These are phyloP conservation scores for Acridotheres tristis DNA, from an alignment of 2,797 vertebrate species.

Conservation along the genomic window DNA sequence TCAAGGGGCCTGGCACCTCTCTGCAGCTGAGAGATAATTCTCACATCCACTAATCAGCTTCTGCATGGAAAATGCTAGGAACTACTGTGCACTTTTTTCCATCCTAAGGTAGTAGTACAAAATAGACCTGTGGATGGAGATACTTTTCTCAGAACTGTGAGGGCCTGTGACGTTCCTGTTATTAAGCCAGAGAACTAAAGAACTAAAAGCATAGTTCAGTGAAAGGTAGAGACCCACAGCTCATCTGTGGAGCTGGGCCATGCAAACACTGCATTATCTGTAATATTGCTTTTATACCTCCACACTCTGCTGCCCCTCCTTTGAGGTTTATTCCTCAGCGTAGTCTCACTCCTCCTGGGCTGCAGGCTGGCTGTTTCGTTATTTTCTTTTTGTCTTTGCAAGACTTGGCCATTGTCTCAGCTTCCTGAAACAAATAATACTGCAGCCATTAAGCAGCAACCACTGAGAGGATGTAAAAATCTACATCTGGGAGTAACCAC, in stretches of 20 bases:
- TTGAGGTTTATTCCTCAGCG: background rate
- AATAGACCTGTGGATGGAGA: background rate
- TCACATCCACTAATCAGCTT: background rate
- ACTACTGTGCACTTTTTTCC: background rate
- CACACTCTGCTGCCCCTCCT: background rate
- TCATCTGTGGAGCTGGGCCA: background rate
- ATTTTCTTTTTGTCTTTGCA: constrained; percentile 64
- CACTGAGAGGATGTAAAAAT: background rate
- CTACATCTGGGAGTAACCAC: background rate
- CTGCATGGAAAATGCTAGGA: background rate
- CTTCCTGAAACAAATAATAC: constrained; percentile 18
- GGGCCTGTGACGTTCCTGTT: background rate
- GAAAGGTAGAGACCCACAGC: background rate
- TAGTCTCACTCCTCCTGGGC: constrained; percentile 59
- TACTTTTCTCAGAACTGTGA: background rate
- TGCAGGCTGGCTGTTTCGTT: constrained; percentile 57
- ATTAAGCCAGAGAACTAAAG: background rate
- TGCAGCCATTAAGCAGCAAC: background rate
- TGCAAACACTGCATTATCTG: no score
- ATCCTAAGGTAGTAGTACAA: background rate
- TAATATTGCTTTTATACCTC: background rate
- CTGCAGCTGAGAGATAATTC: background rate
- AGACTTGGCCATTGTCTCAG: background rate
- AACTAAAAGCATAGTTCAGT: background rate
- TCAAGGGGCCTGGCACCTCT: background rate